Conservation (phyloP, 1,140 invertebrate genomes). For the Lordiphosa collinella region DNA sequence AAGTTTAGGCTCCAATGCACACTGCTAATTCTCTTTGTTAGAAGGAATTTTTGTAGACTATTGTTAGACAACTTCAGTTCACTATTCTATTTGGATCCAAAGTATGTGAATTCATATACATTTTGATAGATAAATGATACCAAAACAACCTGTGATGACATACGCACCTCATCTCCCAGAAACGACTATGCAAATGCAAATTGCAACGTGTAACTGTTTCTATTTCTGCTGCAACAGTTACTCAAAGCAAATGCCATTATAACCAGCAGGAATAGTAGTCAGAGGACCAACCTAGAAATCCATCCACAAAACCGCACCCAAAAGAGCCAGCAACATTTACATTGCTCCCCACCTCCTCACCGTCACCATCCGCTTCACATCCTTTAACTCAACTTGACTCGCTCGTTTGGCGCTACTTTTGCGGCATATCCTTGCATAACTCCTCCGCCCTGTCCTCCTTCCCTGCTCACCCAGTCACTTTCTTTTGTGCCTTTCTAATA, state of each 20-base stretch:
- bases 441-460: not conserved
- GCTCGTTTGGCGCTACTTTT: conserved; percentile 62
- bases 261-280: not conserved
- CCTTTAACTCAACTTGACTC: conserved; percentile 52
- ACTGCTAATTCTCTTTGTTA: too few species aligned
- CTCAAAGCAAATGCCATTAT: conserved; percentile 20
- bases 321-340: conserved; percentile 42
- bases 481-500: conserved; percentile 48
- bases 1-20: too few species aligned
- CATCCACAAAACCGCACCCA: conserved; percentile 30
- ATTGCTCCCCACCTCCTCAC: not conserved
- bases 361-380: conserved; percentile 6
- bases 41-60: too few species aligned
- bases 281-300: not conserved
- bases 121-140: too few species aligned
- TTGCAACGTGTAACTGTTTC: not conserved
- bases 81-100: too few species aligned
- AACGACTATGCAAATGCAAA: conserved; percentile 3
- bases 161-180: not conserved
- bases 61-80: too few species aligned
- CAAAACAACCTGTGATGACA: too few species aligned
- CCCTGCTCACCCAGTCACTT: conserved; percentile 27
- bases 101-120: too few species aligned
- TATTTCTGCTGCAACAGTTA: conserved; percentile 34
- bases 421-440: conserved; percentile 43